Conservation (phyloP, 2,113 vertebrate species). For the Smithornis capensis region DNA sequence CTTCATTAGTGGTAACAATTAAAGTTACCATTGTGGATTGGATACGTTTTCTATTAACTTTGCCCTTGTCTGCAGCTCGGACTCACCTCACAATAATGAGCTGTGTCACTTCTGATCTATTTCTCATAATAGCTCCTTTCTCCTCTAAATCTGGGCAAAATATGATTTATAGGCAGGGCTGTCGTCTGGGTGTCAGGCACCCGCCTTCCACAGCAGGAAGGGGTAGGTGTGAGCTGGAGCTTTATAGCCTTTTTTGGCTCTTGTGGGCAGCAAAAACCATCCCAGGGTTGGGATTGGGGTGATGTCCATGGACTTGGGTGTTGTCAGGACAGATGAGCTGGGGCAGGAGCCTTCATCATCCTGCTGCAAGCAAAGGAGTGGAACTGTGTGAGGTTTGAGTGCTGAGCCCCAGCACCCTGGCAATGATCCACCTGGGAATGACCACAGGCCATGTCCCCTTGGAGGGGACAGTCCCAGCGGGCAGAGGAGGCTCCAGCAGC, state of each 20-base stretch:
- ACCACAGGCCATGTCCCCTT: fast-evolving
- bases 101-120: conserved; percentile 65
- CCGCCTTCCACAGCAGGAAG: fast-evolving
- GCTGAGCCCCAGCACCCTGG: neutral
- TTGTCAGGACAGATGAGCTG: neutral
- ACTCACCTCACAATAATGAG: conserved; percentile 39
- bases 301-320: fast-evolving
- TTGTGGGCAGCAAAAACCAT: fast-evolving
- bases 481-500: neutral
- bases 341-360: neutral
- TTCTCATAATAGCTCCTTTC: conserved; percentile 34
- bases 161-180: conserved; percentile 19
- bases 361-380: neutral
- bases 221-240: neutral
- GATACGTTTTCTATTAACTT: conserved; percentile 60
- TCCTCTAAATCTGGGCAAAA: conserved; percentile 40
- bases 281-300: neutral
- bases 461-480: neutral
- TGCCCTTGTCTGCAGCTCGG: conserved; percentile 57
- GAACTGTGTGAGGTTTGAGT: neutral
- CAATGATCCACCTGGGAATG: neutral
- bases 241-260: neutral
- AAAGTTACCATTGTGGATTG: conserved; percentile 58
- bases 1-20: conserved; percentile 68
- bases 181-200: neutral